A percentile compares a stretch with the other conserved stretches of the same genome.
Conservation (phyloP, 1,140 invertebrate species). For the Hyposmocoma kahamanoa region DNA sequence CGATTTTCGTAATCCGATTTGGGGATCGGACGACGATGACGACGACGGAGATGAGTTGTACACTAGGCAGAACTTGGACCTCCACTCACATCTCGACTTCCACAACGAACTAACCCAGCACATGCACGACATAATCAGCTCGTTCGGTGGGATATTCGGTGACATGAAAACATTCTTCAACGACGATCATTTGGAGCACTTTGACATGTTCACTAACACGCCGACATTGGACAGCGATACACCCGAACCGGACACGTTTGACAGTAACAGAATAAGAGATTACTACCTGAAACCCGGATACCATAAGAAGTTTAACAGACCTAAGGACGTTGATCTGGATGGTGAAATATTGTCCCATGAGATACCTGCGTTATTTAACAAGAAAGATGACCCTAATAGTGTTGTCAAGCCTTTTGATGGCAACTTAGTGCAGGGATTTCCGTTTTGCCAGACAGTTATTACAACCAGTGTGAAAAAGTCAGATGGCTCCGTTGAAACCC, state of each 20-base stretch:
- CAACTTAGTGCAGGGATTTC: conserved; percentile 36
- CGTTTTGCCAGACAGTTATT: conserved; percentile 60
- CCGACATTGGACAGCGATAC: background rate
- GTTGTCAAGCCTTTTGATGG: conserved; percentile 38
- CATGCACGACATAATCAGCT: conserved; percentile 54
- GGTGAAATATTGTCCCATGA: conserved; percentile 58
- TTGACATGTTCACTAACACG: conserved; percentile 25
- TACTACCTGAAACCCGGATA: conserved; percentile 62
- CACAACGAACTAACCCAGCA: conserved; percentile 47
- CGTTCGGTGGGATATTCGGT: conserved; percentile 54
- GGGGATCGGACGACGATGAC: conserved; percentile 54
- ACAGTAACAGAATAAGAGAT: conserved; percentile 43
- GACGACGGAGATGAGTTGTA: conserved; percentile 59
- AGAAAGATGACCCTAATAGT: conserved; percentile 31
- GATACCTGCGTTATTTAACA: conserved; percentile 51
- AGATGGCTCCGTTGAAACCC: conserved; percentile 54
- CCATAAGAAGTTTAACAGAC: conserved; percentile 28
- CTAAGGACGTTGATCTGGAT: conserved; percentile 49
- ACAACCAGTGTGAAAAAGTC: conserved; percentile 60
- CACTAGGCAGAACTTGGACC: conserved; percentile 35
- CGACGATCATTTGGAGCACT: conserved; percentile 28
- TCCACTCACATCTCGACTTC: conserved; percentile 36
- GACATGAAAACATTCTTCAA: conserved; percentile 47
- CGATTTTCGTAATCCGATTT: conserved; percentile 64
- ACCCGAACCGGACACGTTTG: conserved; percentile 28